Evolutionary conservation across 1,140 invertebrate genomes (phyloP).

Genomic region (Mizuhopecten yessoensis): DNA sequence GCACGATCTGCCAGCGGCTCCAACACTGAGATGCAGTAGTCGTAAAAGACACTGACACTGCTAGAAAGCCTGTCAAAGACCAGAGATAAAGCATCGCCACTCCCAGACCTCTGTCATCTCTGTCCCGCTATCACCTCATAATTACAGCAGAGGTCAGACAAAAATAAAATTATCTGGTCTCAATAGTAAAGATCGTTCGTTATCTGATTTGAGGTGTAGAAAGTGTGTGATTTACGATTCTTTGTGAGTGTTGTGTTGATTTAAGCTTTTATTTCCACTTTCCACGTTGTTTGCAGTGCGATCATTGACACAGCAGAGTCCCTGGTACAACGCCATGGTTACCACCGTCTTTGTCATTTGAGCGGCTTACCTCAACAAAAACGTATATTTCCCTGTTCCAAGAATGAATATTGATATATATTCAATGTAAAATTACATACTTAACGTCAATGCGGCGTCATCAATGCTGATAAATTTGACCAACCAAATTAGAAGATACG

Average conservation of each 20-base stretch:
- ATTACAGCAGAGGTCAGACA: neutral
- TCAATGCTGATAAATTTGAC: no score
- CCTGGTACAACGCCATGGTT: no score
- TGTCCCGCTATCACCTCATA: neutral
- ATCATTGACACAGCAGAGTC: neutral
- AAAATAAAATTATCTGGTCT: neutral
- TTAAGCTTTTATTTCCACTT: neutral
- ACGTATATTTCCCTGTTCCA: no score
- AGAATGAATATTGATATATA: no score
- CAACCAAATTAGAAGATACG: no score
- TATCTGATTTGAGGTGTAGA: neutral
- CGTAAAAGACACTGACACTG: neutral
- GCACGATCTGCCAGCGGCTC: slow-evolving; percentile 5
- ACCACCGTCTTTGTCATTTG: no score
- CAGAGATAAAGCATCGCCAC: neutral
- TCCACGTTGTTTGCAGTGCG: neutral
- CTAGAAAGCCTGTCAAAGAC: neutral
- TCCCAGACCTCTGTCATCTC: neutral
- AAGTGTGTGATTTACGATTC: neutral
- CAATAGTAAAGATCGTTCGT: neutral
- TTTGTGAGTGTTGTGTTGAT: neutral
- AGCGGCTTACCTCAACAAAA: no score
- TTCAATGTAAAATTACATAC: no score
- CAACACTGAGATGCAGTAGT: neutral
- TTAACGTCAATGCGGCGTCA: no score